Percentiles rank a stretch among this genome's conserved stretches.
phyloP scores from a whole-genome alignment of 37 sponge, comb jelly and placozoan species.

The Petrosia ficiformis region DNA sequence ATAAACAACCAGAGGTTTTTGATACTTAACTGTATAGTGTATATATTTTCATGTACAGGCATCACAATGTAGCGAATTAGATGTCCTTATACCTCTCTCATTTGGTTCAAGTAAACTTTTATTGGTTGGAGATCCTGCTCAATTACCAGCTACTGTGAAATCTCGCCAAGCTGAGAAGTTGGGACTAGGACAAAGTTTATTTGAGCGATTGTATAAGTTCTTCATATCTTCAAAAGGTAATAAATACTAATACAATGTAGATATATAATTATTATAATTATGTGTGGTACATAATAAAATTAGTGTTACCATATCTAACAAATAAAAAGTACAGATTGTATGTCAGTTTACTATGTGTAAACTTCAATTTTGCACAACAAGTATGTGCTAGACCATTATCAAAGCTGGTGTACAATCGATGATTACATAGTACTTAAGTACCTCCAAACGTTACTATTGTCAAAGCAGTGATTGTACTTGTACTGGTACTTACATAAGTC shows the following conservation, averaged over 20 bases:
- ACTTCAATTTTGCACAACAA: too few relatives aligned
- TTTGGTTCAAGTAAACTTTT: constrained; percentile 69
- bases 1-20: not conserved
- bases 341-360: too few relatives aligned
- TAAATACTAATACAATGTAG: not conserved
- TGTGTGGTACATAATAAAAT: too few relatives aligned
- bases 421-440: too few relatives aligned
- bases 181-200: constrained; percentile 65
- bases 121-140: constrained; percentile 88
- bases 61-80: constrained; percentile 80
- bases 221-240: constrained; percentile 5
- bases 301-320: too few relatives aligned
- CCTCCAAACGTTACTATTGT: too few relatives aligned
- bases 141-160: constrained; percentile 14
- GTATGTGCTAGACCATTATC: too few relatives aligned
- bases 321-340: too few relatives aligned
- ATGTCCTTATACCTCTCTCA: constrained; percentile 68
- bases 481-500: too few relatives aligned
- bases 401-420: too few relatives aligned
- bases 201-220: constrained; percentile 60
- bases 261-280: too few relatives aligned
- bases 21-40: not conserved
- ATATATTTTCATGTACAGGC: constrained; percentile 12
- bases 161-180: constrained; percentile 26
- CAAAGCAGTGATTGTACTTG: too few relatives aligned